Percentiles rank a stretch among this genome's conserved stretches.
phyloP scores from a whole-genome alignment of 2,888 invertebrate genomes.

The Rambutsinella grinnellia region DNA sequence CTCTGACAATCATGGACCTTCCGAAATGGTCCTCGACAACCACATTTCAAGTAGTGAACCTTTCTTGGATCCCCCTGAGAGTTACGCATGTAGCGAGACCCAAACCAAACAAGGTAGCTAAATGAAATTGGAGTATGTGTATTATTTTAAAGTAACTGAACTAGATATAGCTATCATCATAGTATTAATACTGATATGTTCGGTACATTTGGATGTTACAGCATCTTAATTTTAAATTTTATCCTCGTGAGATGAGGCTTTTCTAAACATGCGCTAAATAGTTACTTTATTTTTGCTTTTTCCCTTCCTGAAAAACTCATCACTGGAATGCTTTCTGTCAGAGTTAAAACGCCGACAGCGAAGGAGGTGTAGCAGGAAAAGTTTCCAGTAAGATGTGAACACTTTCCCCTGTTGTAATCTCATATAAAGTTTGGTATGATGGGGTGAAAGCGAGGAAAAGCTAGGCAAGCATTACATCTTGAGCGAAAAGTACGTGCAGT shows the following conservation, averaged over 20 bases:
- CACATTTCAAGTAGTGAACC: constrained; percentile 37
- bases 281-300: background rate
- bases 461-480: constrained; percentile 46
- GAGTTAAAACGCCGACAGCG: background rate
- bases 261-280: background rate
- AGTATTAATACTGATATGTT: too few relatives aligned
- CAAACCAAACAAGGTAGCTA: constrained; percentile 38
- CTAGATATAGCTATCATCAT: too few relatives aligned
- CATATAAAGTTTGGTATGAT: constrained; percentile 17
- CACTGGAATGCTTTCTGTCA: background rate
- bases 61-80: constrained; percentile 45
- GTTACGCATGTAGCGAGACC: constrained; percentile 24
- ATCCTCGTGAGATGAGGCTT: too few relatives aligned
- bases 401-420: constrained; percentile 20
- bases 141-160: too few relatives aligned
- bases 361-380: background rate
- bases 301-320: background rate
- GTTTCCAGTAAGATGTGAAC: background rate
- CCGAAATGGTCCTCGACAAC: constrained; percentile 13
- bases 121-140: too few relatives aligned
- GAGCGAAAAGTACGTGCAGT: constrained; percentile 46
- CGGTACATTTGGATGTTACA: too few relatives aligned
- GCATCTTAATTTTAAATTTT: too few relatives aligned
- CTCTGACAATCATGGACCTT: constrained; percentile 33
- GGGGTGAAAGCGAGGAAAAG: constrained; percentile 34